Evolutionary conservation across 2,113 vertebrate species (phyloP), one percentile per base, ranked within the genome.

Genomic region (Daphoenositta chrysoptera): DNA sequence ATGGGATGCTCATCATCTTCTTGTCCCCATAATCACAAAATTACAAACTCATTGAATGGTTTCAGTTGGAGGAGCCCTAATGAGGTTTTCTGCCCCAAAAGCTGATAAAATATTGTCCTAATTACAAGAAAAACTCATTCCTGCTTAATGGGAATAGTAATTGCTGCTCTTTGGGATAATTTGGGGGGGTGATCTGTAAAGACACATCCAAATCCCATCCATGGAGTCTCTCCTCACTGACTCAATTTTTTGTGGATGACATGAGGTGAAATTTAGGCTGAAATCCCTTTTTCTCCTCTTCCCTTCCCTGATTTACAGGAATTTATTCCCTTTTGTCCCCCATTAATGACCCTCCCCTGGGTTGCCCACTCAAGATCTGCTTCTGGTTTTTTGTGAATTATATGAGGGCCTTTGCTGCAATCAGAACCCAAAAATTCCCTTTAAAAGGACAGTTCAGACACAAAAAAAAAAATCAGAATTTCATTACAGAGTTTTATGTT

Each of bases 401-500:
- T 40, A 40, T n/a, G 9, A 35, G 53, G 77, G 18, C 21, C 10
- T 17, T 31, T 8, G 18, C n/a, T 56, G 44, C 45, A 39, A 31
- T 33, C 65, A 28, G 12, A 61, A 33, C 5, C 2, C 47, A 35
- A 37, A 18, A 11, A 30, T 51, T 83, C 33, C 60, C 60, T 37
- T 37, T 35, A 11, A 42, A 40, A 40, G 40, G 40, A 42, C 15
- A 42, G 9, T 16, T 51, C 13, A 16, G 9, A 35, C 26, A 7
- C 6, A 1, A 40, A 39, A 50, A 87, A 44, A 15, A 51, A 87
- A 45, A 12, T 10, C 37, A 19, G 47, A 7, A 28, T n/a, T n/a
- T n/a, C n/a, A n/a, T n/a, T n/a, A n/a, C 2, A 1, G 31, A 72
- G 9, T 47, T 81, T 58, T 30, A 0, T 12, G 1, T 54, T 22